phyloP scores from a whole-genome alignment of 2,888 invertebrate species.

The Orthosia gracilis region DNA sequence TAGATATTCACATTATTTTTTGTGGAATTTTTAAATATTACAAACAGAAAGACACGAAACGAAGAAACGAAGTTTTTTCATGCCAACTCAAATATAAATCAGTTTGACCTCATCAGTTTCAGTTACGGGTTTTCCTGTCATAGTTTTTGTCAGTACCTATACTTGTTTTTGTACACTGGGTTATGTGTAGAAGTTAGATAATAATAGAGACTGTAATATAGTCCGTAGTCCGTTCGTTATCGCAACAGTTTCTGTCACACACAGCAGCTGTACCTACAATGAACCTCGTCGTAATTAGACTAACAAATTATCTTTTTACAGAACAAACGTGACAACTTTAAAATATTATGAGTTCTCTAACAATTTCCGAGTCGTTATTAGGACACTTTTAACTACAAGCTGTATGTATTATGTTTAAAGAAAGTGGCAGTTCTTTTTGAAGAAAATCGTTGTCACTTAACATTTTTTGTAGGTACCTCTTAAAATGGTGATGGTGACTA shows the following conservation, averaged over 20 bases:
- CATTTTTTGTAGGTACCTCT: background rate
- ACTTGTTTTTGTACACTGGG: slow-evolving; percentile 23
- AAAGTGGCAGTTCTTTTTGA: background rate
- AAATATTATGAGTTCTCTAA: slow-evolving; percentile 3
- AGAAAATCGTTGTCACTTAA: background rate
- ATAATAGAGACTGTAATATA: slow-evolving; percentile 15
- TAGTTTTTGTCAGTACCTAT: slow-evolving; percentile 21
- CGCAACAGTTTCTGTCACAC: slow-evolving; percentile 34
- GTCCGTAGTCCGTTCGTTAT: slow-evolving; percentile 15
- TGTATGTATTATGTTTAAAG: background rate
- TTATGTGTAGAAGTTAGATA: slow-evolving; percentile 16
- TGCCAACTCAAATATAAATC: slow-evolving; percentile 8
- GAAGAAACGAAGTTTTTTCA: slow-evolving; percentile 8
- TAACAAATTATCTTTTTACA: slow-evolving; percentile 36
- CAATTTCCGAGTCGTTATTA: background rate
- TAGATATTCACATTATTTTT: background rate
- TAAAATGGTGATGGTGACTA: background rate
- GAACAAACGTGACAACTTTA: slow-evolving; percentile 37
- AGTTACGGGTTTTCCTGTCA: slow-evolving; percentile 52
- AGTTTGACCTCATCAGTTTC: slow-evolving; percentile 50
- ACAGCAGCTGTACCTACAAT: slow-evolving; percentile 40
- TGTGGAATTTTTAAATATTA: background rate
- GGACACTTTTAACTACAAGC: background rate
- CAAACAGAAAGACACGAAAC: background rate
- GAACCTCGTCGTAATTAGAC: slow-evolving; percentile 51